These are phyloP conservation scores for Maniola hyperantus DNA, from an alignment of 2,888 invertebrate species.

Conservation along the genomic window DNA sequence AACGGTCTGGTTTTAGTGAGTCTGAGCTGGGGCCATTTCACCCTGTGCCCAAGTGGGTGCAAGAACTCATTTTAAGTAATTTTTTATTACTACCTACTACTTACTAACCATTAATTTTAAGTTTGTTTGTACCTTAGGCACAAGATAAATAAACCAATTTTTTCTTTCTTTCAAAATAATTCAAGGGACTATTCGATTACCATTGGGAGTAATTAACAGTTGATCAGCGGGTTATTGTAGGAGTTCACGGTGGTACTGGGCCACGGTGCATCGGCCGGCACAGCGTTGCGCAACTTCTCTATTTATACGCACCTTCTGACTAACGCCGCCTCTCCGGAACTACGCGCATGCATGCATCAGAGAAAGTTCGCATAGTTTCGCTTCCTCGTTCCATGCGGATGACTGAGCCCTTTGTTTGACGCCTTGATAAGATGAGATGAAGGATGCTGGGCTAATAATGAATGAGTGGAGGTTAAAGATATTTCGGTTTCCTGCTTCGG, in stretches of 20 bases:
- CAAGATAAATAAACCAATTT: too few species aligned
- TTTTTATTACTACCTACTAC: too few species aligned
- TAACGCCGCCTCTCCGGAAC: constrained; percentile 40
- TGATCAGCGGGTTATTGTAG: constrained; percentile 12
- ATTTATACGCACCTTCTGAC: constrained; percentile 49
- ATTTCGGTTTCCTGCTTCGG: background rate
- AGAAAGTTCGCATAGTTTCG: constrained; percentile 46
- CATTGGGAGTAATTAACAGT: too few species aligned
- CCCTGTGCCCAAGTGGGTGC: too few species aligned
- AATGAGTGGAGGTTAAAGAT: background rate
- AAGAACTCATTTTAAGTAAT: too few species aligned
- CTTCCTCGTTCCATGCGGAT: constrained; percentile 32
- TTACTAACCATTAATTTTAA: too few species aligned
- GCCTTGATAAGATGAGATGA: background rate
- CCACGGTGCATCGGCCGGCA: constrained; percentile 52
- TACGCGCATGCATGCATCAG: constrained; percentile 32
- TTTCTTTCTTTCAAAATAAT: too few species aligned
- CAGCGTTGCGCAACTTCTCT: constrained; percentile 50
- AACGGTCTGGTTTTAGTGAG: too few species aligned
- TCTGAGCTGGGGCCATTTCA: too few species aligned
- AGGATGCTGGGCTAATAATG: constrained; percentile 4
- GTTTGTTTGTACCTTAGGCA: too few species aligned
- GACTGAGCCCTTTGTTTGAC: constrained; percentile 27
- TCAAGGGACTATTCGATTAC: too few species aligned
- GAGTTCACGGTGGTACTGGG: constrained; percentile 38